Evolutionary conservation across 2,113 vertebrate species (phyloP), one percentile per base, ranked within the genome.

Genomic region (Lagopus leucura): DNA sequence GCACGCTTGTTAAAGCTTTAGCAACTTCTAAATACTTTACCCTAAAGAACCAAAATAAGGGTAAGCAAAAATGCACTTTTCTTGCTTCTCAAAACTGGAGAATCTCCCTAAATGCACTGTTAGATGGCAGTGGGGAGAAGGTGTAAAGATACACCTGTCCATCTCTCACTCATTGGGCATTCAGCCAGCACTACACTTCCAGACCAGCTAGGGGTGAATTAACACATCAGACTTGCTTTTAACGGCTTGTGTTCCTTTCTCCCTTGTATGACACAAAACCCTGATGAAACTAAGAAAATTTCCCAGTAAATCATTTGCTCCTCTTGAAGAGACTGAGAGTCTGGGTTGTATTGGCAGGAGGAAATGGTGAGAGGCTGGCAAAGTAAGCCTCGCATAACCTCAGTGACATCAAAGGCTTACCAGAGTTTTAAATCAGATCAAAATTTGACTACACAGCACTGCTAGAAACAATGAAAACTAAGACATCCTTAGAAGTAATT

Each of bases 361-460:
- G 88, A 87, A 94, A 80, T 4, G 72, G 91, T 6, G 76, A 81
- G 79, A 90, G 73, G 69, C 85, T 91, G 58, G 82, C 91, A 94
- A 52, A 95, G 82, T 48, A 84, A 95, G 86, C 85, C 93, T 88
- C 90, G 89, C 65, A 15, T 81, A 95, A 96, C 80, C 88, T 81
- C 40, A 5, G 74, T 27, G n/a, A 94, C 93, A 94, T 91, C 88
- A 90, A 96, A 95, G 94, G 48, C 74, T 60, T 83, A 69, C 82
- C 74, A 71, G 74, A 42, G 54, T 2, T 83, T 89, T 65, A 82
- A 52, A 88, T 86, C 90, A 92, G 77, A 93, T 83, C 72, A 43
- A 55, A 88, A 91, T 84, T 45, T 80, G 79, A 90, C 92, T 89
- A 38, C 28, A 67, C 52, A 50, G 90, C 93, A 66, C 65, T 77